Evolutionary conservation across 2,797 vertebrate genomes (phyloP).

Genomic region (Neosilurus hyrtlii): DNA sequence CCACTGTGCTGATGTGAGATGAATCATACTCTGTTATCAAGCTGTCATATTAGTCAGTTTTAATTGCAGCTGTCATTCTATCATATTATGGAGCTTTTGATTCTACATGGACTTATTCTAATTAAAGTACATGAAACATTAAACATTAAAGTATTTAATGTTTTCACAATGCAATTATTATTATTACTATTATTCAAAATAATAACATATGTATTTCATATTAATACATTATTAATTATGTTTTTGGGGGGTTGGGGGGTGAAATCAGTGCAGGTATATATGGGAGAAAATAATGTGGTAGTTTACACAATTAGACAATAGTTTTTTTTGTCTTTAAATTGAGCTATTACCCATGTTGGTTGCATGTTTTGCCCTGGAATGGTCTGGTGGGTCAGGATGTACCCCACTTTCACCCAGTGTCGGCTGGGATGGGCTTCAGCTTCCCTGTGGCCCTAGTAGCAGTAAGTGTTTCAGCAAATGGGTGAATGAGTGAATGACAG

Average conservation of each 20-base stretch:
- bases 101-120: neutral
- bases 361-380: no score
- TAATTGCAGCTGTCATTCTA: neutral
- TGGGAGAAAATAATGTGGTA: neutral
- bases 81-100: neutral
- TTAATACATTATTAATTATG: neutral
- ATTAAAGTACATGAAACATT: neutral
- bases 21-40: slow-evolving; percentile 15
- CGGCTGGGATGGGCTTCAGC: no score
- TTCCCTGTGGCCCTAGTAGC: no score
- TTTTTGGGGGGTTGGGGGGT: neutral
- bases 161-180: neutral
- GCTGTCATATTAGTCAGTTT: slow-evolving; percentile 9
- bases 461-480: neutral
- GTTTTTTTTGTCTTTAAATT: neutral
- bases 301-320: no score
- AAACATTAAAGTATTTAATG: neutral
- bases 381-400: no score
- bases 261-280: neutral
- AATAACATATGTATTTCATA: neutral
- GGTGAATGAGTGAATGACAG: neutral
- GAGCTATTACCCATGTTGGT: neutral
- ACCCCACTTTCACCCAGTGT: no score
- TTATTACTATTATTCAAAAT: neutral
- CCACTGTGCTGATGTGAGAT: slow-evolving; percentile 20